Percentiles rank a stretch among this genome's conserved stretches.
Conservation (phyloP, 2,888 invertebrate species). For the Onthophagus sagittarius region DNA sequence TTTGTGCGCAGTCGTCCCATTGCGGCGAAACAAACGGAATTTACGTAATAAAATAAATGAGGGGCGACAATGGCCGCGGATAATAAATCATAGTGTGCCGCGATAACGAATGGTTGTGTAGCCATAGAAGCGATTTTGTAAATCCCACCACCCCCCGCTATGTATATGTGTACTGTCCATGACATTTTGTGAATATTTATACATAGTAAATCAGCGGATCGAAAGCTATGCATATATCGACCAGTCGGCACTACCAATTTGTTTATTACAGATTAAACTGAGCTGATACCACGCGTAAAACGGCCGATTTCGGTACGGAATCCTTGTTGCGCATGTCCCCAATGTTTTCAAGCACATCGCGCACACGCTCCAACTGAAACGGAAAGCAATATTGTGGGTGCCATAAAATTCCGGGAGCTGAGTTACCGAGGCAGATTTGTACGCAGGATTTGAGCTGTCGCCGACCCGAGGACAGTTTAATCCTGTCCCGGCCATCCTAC, state of each 20-base stretch:
- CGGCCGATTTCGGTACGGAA: neutral
- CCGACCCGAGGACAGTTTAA: neutral
- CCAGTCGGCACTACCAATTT: neutral
- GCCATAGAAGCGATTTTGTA: neutral
- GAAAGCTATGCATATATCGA: neutral
- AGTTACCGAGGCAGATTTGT: neutral
- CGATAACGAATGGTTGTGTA: neutral
- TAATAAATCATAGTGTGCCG: constrained; percentile 2
- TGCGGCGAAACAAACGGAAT: neutral
- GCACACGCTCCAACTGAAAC: neutral
- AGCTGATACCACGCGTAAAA: neutral
- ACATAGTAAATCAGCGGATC: neutral
- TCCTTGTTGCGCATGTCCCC: too few relatives aligned
- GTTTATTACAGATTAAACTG: neutral
- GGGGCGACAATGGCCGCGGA: neutral
- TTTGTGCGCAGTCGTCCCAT: neutral
- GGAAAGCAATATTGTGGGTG: neutral
- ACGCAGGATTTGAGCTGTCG: neutral
- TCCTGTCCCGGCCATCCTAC: neutral
- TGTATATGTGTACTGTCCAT: neutral
- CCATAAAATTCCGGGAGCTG: neutral
- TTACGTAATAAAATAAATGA: constrained; percentile 14
- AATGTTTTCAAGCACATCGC: neutral
- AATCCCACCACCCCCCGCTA: neutral
- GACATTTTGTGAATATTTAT: constrained; percentile 1